These are phyloP conservation scores for Stenopsyche tienmushanensis DNA, from an alignment of 1,140 invertebrate species.

Conservation along the genomic window DNA sequence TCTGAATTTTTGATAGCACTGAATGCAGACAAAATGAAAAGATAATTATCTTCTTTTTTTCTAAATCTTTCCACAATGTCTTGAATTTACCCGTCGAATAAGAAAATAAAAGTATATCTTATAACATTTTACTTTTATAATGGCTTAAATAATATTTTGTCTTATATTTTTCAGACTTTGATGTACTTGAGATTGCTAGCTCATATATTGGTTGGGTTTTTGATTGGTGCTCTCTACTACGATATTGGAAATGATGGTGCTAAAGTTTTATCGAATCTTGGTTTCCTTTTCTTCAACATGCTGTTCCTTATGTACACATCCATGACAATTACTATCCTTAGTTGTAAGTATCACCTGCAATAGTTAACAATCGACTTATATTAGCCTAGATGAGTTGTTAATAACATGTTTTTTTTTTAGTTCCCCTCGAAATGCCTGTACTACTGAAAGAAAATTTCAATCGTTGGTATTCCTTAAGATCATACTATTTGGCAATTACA, in stretches of 20 bases:
- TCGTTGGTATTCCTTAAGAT: constrained; percentile 94
- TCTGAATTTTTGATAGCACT: no score
- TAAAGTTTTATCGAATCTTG: constrained; percentile 94
- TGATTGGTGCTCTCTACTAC: constrained; percentile 91
- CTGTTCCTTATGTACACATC: constrained; percentile 98
- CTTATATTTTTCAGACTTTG: constrained; percentile 71
- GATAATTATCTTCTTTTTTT: no score
- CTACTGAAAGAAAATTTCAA: constrained; percentile 95
- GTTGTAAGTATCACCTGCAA: constrained; percentile 69
- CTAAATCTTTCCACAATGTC: no score
- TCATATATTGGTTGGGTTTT: constrained; percentile 85
- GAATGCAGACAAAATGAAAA: no score
- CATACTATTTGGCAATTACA: constrained; percentile 95
- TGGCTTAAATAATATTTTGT: not conserved
- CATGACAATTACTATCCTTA: constrained; percentile 96
- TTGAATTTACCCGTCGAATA: no score
- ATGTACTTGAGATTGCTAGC: constrained; percentile 92
- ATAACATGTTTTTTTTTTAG: constrained; percentile 55
- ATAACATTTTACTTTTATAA: no score
- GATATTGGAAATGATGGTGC: constrained; percentile 91
- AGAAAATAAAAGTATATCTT: no score
- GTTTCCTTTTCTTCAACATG: constrained; percentile 97
- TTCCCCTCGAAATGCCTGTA: constrained; percentile 94
- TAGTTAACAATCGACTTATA: not conserved
- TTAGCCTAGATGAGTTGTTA: not conserved